Evolutionary conservation across 2,888 invertebrate species (phyloP), one percentile per base, ranked within the genome.

Genomic region (Notodonta ziczac): DNA sequence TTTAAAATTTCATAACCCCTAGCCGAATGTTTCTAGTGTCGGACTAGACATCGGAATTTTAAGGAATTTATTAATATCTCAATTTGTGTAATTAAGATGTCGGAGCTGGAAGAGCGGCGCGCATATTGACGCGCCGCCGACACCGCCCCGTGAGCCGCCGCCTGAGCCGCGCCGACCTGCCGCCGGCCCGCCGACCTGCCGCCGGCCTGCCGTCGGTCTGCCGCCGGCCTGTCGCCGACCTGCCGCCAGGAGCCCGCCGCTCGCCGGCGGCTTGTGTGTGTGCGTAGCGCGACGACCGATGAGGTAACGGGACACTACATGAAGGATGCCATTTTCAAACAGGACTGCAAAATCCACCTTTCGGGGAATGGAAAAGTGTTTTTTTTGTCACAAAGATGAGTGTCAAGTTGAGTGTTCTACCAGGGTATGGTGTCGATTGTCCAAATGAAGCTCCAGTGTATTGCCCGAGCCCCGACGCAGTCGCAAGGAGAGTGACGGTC

Each of bases 101-200:
- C 90, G 4, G 93, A 93, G 70, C 73, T 90, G 69, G 92, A 93
- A 55, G 93, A 93, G 59, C 84, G 93, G 59, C 93, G 92, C 79
- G 90, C 93, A 59, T 93, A 93, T 90, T 93, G 93, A 93, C 90
- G 84, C 66, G 78, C 70, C 78, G 73, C 80, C 66, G 58, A 60
- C 59, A 54, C 63, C 73, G 68, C 63, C 61, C 67, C 81, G 90
- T 24, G 51, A 51, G 14, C 16, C 24, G 51, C 51, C 91, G 89
- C 60, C 56, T 90, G 81, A 63, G 63, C 56, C 61, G 59, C 68
- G 65, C 56, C 90, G 81, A 63, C 62, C 56, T 61, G 59, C 68
- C 64, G 59, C 56, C 67, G 65, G 60, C 73, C 60, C 57, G 63
- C 57, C 10, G 1, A 89, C 60, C 56, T 90, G 81, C 58, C 68